Evolutionary conservation across 2,797 vertebrate species (phyloP).

Genomic region (Botia kubotai): DNA sequence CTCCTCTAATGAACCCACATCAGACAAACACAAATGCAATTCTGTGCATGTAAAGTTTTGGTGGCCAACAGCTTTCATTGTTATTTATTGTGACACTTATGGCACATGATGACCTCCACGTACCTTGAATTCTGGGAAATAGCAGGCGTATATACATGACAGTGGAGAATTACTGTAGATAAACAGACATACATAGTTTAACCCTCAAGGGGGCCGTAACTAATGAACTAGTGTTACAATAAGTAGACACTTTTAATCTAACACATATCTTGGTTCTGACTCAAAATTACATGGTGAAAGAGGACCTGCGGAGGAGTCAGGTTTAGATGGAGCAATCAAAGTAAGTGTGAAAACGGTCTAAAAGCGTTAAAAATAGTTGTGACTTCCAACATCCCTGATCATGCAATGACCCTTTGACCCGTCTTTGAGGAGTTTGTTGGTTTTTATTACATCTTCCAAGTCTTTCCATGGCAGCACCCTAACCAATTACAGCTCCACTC

Average conservation of each 20-base stretch:
- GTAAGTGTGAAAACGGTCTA: not conserved
- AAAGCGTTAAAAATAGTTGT: constrained; percentile 1
- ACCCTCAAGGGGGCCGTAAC: too few relatives aligned
- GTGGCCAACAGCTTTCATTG: too few relatives aligned
- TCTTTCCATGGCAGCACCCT: not conserved
- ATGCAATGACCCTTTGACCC: not conserved
- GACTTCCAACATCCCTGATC: not conserved
- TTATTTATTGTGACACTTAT: too few relatives aligned
- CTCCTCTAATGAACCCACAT: too few relatives aligned
- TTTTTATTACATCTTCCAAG: constrained; percentile 10
- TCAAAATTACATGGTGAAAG: not conserved
- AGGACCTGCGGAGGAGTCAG: not conserved
- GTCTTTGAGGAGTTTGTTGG: not conserved
- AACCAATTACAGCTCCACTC: constrained; percentile 31
- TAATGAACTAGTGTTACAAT: too few relatives aligned
- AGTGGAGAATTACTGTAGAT: not conserved
- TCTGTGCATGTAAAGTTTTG: too few relatives aligned
- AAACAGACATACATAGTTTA: too few relatives aligned
- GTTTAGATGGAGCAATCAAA: not conserved
- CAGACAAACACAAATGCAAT: too few relatives aligned
- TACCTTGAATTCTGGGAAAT: too few relatives aligned
- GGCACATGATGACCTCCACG: too few relatives aligned
- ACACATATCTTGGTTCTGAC: not conserved
- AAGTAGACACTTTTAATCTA: too few relatives aligned
- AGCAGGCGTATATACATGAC: too few relatives aligned